Base-by-base conservation (phyloP, 2,888 invertebrate species). In the Autographa pulchrina region DNA sequence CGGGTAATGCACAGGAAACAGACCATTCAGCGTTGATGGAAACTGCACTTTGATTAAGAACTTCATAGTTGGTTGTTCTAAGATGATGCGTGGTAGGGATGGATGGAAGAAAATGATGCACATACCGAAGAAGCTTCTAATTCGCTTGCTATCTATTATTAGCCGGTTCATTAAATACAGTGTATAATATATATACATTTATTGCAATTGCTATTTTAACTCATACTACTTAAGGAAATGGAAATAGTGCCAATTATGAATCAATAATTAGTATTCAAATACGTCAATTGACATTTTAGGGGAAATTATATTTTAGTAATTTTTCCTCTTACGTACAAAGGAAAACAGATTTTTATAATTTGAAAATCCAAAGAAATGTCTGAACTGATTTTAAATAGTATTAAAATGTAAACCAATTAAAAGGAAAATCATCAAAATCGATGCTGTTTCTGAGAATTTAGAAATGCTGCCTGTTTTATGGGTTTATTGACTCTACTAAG, bases 1-100 rank as follows among this genome's bases (percentile, higher is more conserved):
- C 62, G 60, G 32, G 71, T 72, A 66, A 64, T 32, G 64, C 68
- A 63, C 65, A 62, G 68, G 70, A 66, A 73, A 54, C 61, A 63
- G 62, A n/a, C 62, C 62, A 60, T n/a, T 41, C 32, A 11, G 35
- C 14, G 25, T 54, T 58, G 60, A 60, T 43, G 7, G 48, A 48
- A 48, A 48, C 48, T 48, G 48, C 48, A n/a, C 48, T 48, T 48
- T 48, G n/a, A 48, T 48, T 48, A 7, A n/a, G n/a, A 48, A 48
- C 48, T 48, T 48, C n/a, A n/a, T 6, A n/a, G n/a, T 6, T 48
- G 6, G 4, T 3, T 43, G 7, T n/a, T 8, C n/a, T 48, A 7
- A n/a, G 6, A 8, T n/a, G 8, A n/a, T 6, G 1, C n/a, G 48
- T 16, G 5, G 6, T n/a, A n/a, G 48, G 8, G 16, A n/a, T 14